Conservation (phyloP, 2,797 vertebrate genomes). For the Amblyraja radiata region DNA sequence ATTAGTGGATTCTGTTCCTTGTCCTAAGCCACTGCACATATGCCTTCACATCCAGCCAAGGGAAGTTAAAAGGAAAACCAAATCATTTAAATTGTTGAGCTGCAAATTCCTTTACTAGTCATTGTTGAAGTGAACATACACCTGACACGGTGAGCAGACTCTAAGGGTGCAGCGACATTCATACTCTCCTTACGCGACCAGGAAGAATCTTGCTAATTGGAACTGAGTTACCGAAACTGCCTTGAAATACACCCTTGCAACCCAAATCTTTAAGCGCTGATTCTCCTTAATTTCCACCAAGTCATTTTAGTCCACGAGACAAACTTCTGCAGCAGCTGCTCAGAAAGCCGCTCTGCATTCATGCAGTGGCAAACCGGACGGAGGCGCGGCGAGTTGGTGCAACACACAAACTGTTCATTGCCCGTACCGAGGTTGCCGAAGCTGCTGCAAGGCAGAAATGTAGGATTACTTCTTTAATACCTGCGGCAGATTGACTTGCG, state of each 20-base stretch:
- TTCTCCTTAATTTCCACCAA: neutral
- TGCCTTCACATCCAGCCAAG: neutral
- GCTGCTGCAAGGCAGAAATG: neutral
- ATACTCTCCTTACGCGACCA: neutral
- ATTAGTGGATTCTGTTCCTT: neutral
- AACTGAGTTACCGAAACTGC: neutral
- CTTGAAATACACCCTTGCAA: neutral
- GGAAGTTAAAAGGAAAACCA: neutral
- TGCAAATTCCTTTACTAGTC: neutral
- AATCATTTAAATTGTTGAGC: neutral
- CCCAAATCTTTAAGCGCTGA: neutral
- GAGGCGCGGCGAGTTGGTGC: neutral
- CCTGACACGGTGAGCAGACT: neutral
- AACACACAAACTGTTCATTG: neutral
- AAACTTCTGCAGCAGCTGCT: too few species aligned
- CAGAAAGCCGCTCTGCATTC: neutral
- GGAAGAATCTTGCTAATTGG: neutral
- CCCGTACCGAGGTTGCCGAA: neutral
- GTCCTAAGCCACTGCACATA: neutral
- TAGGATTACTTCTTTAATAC: neutral
- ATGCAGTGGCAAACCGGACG: neutral
- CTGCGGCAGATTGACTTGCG: neutral
- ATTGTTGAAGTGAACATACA: neutral
- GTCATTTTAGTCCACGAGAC: neutral
- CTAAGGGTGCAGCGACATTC: neutral